These are phyloP conservation scores for Lasioglossum figueresi DNA, from an alignment of 2,888 invertebrate genomes.

Conservation along the genomic window DNA sequence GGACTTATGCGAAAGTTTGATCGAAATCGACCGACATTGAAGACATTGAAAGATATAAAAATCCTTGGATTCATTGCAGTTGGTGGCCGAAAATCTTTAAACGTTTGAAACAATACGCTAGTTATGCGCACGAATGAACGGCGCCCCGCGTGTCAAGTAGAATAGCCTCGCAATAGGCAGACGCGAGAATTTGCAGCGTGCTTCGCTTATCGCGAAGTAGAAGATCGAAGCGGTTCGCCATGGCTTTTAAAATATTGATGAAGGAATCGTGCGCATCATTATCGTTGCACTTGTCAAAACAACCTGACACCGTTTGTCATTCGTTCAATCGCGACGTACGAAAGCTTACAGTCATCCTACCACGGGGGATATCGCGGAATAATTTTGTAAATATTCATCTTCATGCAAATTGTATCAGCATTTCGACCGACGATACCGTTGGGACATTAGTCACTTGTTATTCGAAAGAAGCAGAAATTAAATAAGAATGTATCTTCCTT, in stretches of 20 bases:
- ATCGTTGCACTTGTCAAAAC: conserved; percentile 10
- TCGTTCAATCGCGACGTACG: not conserved
- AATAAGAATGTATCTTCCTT: no score
- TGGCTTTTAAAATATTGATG: not conserved
- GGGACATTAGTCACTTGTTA: not conserved
- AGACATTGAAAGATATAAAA: no score
- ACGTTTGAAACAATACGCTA: no score
- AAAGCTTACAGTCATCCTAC: not conserved
- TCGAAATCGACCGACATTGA: no score
- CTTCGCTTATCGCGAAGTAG: not conserved
- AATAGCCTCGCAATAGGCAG: not conserved
- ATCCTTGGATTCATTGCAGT: no score
- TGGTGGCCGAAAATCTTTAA: no score
- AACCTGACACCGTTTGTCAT: not conserved
- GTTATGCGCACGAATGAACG: no score
- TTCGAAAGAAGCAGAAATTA: no score
- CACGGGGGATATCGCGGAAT: not conserved
- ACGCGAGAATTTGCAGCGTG: not conserved
- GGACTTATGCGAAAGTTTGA: no score
- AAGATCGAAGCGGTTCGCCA: not conserved
- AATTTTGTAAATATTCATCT: conserved; percentile 20
- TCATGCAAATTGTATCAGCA: not conserved
- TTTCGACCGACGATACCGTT: no score
- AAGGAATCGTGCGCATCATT: not conserved
- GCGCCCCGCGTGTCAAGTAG: conserved; percentile 23